Conservation (phyloP, 1,140 invertebrate species). For the Magallana gigas region DNA sequence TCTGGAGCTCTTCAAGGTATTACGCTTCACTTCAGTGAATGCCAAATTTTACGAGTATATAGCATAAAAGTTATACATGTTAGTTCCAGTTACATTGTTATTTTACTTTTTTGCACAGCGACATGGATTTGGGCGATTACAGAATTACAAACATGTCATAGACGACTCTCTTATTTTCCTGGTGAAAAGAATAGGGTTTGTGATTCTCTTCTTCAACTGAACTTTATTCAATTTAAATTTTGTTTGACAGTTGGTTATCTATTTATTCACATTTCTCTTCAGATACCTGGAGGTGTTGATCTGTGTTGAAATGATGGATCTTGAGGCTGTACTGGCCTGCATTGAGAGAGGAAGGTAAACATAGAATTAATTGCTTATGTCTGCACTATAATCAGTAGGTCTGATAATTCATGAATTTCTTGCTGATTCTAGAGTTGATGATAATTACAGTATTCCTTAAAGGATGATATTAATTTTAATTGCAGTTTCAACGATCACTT, state of each 20-base stretch:
- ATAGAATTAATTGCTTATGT: background rate
- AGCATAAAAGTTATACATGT: background rate
- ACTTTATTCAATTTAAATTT: no score
- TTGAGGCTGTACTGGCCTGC: constrained; percentile 64
- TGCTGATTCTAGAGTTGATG: no score
- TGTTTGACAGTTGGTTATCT: no score
- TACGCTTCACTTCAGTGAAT: no score
- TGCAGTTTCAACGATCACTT: constrained; percentile 64
- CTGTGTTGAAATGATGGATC: constrained; percentile 73
- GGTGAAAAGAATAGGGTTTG: constrained; percentile 74
- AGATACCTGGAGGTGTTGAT: constrained; percentile 76
- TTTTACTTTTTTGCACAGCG: constrained; percentile 59
- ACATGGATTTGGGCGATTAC: constrained; percentile 75
- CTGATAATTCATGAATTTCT: no score
- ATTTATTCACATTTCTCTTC: background rate
- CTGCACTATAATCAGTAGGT: no score
- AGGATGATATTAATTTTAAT: constrained; percentile 37
- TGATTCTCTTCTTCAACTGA: background rate
- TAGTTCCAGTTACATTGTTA: no score
- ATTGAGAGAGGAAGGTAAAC: constrained; percentile 59
- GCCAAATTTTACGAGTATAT: no score
- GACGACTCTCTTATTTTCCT: constrained; percentile 69
- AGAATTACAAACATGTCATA: constrained; percentile 72
- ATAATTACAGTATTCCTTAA: no score
- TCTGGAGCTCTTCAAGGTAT: constrained; percentile 70